These are phyloP conservation scores for Ptyas mucosa DNA, from an alignment of 2,113 vertebrate genomes.

Conservation along the genomic window DNA sequence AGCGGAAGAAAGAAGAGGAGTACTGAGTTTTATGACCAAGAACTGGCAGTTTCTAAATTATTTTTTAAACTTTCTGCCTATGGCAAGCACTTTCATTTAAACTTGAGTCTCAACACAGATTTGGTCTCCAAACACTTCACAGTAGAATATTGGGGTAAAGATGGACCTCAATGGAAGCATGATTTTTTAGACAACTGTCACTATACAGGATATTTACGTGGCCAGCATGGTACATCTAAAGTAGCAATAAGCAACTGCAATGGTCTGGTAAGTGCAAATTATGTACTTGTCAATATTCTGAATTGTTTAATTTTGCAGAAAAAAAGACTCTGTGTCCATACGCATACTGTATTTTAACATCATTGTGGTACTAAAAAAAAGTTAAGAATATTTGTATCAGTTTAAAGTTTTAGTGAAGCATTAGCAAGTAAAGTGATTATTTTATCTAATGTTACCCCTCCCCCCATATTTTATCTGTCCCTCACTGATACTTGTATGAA, in stretches of 20 bases:
- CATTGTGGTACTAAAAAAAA: not conserved
- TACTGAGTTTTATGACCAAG: conserved; percentile 73
- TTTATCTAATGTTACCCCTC: not conserved
- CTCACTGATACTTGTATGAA: not conserved
- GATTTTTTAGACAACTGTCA: conserved; percentile 88
- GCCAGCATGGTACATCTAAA: conserved; percentile 82
- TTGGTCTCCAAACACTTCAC: conserved; percentile 95
- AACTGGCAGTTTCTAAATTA: conserved; percentile 81
- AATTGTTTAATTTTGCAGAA: conserved; percentile 19
- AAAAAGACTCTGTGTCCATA: not conserved
- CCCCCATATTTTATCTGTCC: not conserved
- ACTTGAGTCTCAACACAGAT: conserved; percentile 93
- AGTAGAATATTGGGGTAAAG: conserved; percentile 95
- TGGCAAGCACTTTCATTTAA: conserved; percentile 98
- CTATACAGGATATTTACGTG: conserved; percentile 90
- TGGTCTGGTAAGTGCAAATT: conserved; percentile 89
- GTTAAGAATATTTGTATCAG: not conserved
- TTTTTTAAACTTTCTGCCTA: conserved; percentile 98
- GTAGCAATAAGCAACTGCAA: conserved; percentile 96
- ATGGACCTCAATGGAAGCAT: conserved; percentile 88
- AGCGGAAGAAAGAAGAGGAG: conserved; percentile 86
- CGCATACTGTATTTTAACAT: not conserved
- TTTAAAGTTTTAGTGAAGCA: not conserved
- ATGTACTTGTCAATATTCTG: conserved; percentile 6
- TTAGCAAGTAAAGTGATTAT: not conserved